Percentiles rank a stretch among this genome's conserved stretches.
Evolutionary conservation across 2,113 vertebrate species (phyloP).

Genomic region (Etia nguti): DNA sequence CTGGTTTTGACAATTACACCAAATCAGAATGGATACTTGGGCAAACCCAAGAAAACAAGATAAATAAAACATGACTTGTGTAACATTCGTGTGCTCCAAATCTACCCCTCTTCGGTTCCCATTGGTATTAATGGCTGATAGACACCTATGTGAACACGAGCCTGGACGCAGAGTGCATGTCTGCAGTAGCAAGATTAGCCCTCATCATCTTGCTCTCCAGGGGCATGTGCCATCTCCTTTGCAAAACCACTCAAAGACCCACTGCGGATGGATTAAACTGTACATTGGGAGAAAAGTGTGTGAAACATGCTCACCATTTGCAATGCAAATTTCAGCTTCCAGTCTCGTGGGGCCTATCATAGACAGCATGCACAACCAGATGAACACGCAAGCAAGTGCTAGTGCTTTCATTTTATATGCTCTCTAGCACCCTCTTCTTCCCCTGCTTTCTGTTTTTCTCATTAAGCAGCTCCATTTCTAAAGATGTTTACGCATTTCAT

Average conservation of each 20-base stretch:
- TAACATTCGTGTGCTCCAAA: neutral
- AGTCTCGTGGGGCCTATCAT: slow-evolving; percentile 15
- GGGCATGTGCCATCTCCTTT: neutral
- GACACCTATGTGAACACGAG: neutral
- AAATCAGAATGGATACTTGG: neutral
- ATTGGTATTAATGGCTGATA: neutral
- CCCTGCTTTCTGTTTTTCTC: slow-evolving; percentile 11
- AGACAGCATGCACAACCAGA: slow-evolving; percentile 2
- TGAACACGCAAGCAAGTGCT: neutral
- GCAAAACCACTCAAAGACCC: slow-evolving; percentile 6
- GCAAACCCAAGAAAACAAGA: neutral
- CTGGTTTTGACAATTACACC: neutral
- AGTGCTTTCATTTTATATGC: slow-evolving; percentile 9
- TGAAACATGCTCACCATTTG: slow-evolving; percentile 32
- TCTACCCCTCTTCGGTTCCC: neutral
- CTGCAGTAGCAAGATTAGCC: neutral
- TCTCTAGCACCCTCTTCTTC: neutral
- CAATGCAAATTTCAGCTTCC: slow-evolving; percentile 40
- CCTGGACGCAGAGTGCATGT: neutral
- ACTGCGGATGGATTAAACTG: slow-evolving; percentile 26
- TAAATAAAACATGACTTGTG: neutral
- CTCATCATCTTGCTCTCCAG: neutral
- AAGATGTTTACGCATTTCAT: slow-evolving; percentile 38
- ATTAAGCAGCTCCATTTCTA: slow-evolving; percentile 37
- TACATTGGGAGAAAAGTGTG: neutral